A percentile compares a stretch with the other conserved stretches of the same genome.
phyloP scores from a whole-genome alignment of 2,888 invertebrate genomes.

The Dicranocentrus wangi region DNA sequence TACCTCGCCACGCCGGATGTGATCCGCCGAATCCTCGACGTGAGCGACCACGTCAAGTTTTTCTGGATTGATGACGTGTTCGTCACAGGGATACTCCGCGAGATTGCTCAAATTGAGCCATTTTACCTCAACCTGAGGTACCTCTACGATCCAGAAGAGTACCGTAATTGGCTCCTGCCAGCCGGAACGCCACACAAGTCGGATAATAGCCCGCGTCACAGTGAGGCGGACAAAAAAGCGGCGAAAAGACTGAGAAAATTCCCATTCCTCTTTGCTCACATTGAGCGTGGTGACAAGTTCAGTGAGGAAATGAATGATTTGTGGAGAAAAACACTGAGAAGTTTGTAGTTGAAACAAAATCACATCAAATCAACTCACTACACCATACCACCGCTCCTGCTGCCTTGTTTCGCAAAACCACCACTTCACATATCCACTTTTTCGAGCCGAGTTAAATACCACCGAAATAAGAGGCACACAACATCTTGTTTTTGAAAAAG shows the following conservation, averaged over 20 bases:
- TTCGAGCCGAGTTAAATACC: slow-evolving; percentile 13
- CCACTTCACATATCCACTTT: background rate
- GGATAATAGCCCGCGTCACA: slow-evolving; percentile 14
- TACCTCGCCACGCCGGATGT: slow-evolving; percentile 73
- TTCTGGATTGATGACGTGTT: slow-evolving; percentile 77
- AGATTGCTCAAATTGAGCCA: slow-evolving; percentile 71
- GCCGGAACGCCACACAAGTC: slow-evolving; percentile 50
- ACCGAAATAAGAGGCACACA: too few species aligned
- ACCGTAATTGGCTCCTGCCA: slow-evolving; percentile 69
- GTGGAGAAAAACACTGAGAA: slow-evolving; percentile 72
- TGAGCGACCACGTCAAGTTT: slow-evolving; percentile 74
- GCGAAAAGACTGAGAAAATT: slow-evolving; percentile 65
- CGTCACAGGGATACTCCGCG: slow-evolving; percentile 75
- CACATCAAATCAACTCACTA: too few species aligned
- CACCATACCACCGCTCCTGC: too few species aligned
- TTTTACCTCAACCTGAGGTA: slow-evolving; percentile 73
- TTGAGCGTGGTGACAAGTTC: slow-evolving; percentile 69
- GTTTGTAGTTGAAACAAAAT: slow-evolving; percentile 55
- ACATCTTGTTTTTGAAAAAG: too few species aligned
- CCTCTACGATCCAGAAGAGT: slow-evolving; percentile 70
- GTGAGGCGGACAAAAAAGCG: slow-evolving; percentile 29
- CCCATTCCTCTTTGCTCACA: slow-evolving; percentile 72
- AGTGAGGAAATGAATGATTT: slow-evolving; percentile 71
- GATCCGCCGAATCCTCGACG: slow-evolving; percentile 73
- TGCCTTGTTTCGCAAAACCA: too few species aligned